Percentiles rank a stretch among this genome's conserved stretches.
phyloP scores from a whole-genome alignment of 2,888 invertebrate genomes.

The Piscicola geometra region DNA sequence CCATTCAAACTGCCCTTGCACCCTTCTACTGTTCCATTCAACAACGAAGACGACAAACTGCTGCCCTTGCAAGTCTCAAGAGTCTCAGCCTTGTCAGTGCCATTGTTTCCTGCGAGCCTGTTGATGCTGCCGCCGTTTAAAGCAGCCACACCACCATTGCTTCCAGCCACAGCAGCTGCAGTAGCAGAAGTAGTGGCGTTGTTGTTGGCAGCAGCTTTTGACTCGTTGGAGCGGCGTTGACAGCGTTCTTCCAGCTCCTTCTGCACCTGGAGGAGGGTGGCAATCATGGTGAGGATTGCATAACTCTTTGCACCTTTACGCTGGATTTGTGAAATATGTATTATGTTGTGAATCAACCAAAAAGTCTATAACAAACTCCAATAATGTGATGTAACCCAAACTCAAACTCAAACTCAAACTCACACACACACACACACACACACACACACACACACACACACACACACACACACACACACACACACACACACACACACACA shows the following conservation, averaged over 20 bases:
- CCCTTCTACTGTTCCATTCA: no score
- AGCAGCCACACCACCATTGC: neutral
- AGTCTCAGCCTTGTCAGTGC: neutral
- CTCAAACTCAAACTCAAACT: no score
- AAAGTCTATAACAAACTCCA: no score
- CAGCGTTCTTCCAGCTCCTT: conserved; percentile 75
- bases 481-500: conserved; percentile 3
- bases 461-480: conserved; percentile 20
- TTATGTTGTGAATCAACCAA: no score
- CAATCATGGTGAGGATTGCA: no score
- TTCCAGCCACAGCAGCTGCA: conserved; percentile 8
- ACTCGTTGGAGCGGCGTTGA: conserved; percentile 9
- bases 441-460: conserved; percentile 8
- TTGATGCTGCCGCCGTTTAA: neutral
- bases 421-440: conserved; percentile 1
- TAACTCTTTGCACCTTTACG: no score
- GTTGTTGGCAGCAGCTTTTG: conserved; percentile 1
- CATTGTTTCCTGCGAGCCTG: neutral
- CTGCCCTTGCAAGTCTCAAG: no score
- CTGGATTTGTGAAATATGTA: no score
- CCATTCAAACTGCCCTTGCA: no score
- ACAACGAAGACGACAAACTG: no score
- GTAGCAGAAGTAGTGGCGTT: neutral
- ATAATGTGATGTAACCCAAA: no score
- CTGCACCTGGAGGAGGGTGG: conserved; percentile 65